These are phyloP conservation scores for Steinernema hermaphroditum DNA, from an alignment of 2,888 invertebrate species.

Conservation along the genomic window DNA sequence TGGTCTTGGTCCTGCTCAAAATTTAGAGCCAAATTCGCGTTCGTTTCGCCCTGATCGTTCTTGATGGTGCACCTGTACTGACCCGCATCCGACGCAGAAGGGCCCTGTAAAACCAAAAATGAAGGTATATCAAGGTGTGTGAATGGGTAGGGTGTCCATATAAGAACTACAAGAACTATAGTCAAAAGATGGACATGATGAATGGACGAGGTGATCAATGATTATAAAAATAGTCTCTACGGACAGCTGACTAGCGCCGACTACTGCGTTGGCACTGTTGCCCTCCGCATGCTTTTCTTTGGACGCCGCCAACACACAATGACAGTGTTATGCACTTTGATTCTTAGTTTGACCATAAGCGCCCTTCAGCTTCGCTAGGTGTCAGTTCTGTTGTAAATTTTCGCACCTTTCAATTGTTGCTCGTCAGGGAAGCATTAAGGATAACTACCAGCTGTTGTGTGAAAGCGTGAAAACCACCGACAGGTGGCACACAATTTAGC, in stretches of 20 bases:
- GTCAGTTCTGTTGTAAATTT: constrained; percentile 8
- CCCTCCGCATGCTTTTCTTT: not conserved
- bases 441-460: too few species aligned
- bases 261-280: not conserved
- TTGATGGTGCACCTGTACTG: constrained; percentile 96
- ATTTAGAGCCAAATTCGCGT: constrained; percentile 93
- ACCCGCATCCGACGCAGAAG: constrained; percentile 91
- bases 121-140: too few species aligned
- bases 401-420: constrained; percentile 19
- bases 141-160: too few species aligned
- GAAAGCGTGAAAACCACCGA: too few species aligned
- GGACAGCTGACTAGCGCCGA: constrained; percentile 22
- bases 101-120: constrained; percentile 74
- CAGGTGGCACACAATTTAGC: too few species aligned
- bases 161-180: too few species aligned
- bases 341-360: constrained; percentile 6
- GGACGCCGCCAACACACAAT: constrained; percentile 10
- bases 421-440: too few species aligned
- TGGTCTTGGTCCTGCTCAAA: constrained; percentile 74
- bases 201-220: constrained; percentile 24
- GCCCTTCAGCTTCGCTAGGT: too few species aligned
- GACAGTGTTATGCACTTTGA: not conserved
- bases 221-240: constrained; percentile 16
- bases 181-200: not conserved
- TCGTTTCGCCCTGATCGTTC: constrained; percentile 91